Conservation (phyloP, 2,797 vertebrate genomes). For the Carapus acus region DNA sequence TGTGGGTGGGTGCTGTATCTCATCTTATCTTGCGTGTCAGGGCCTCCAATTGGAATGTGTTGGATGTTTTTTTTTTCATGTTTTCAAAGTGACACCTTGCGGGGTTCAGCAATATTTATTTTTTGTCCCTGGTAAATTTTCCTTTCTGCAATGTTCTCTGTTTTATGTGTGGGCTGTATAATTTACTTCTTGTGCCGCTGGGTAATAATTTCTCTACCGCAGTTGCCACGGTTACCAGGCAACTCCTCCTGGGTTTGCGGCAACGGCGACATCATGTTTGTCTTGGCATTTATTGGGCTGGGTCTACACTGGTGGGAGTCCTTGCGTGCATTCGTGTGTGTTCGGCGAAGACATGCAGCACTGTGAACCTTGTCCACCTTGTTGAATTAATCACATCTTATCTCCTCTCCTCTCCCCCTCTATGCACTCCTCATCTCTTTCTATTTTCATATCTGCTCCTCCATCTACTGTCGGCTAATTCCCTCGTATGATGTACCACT, state of each 20-base stretch:
- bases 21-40: slow-evolving; percentile 25
- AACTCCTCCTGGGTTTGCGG: neutral
- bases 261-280: too few species aligned
- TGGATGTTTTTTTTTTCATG: slow-evolving; percentile 56
- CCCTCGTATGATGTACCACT: neutral
- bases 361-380: neutral
- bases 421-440: slow-evolving; percentile 22
- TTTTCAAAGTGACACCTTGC: slow-evolving; percentile 57
- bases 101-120: slow-evolving; percentile 25
- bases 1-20: slow-evolving; percentile 14
- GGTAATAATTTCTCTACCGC: slow-evolving; percentile 23
- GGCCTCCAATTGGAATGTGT: slow-evolving; percentile 52
- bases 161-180: slow-evolving; percentile 30
- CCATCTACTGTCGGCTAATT: too few species aligned
- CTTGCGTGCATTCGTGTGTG: too few species aligned
- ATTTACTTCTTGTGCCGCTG: slow-evolving; percentile 13
- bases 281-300: too few species aligned
- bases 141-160: slow-evolving; percentile 35
- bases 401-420: slow-evolving; percentile 27
- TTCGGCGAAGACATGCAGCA: too few species aligned
- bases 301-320: too few species aligned
- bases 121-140: slow-evolving; percentile 35
- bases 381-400: slow-evolving; percentile 49
- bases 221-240: slow-evolving; percentile 12
- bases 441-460: slow-evolving; percentile 18